Evolutionary conservation across 2,113 vertebrate genomes (phyloP).

Genomic region (Poecile atricapillus): DNA sequence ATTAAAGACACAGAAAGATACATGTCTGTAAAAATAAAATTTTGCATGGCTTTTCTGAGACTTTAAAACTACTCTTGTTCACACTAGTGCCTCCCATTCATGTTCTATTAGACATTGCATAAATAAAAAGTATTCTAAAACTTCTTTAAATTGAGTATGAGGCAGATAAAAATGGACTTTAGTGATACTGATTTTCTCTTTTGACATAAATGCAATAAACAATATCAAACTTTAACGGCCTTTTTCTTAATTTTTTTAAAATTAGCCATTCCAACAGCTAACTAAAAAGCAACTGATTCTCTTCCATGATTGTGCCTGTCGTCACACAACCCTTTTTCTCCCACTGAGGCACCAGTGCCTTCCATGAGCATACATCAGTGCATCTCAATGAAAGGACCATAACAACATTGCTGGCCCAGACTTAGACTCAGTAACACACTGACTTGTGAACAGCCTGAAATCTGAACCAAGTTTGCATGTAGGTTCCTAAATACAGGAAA

Average conservation of each 20-base stretch:
- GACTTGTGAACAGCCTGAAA: neutral
- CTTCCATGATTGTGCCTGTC: neutral
- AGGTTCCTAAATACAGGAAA: neutral
- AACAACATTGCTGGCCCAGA: neutral
- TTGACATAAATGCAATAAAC: neutral
- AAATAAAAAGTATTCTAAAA: neutral
- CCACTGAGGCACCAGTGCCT: neutral
- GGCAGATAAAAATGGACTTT: neutral
- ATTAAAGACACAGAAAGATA: neutral
- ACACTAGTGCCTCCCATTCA: neutral
- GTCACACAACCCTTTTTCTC: neutral
- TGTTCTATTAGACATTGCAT: neutral
- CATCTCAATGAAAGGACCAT: neutral
- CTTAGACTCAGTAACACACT: neutral
- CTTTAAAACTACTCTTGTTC: neutral
- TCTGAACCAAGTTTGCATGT: neutral
- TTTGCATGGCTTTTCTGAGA: neutral
- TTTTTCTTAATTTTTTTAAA: neutral
- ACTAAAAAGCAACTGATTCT: neutral
- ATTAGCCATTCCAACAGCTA: neutral
- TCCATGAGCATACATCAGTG: neutral
- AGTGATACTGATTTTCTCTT: neutral
- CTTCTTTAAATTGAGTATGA: neutral
- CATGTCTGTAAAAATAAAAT: neutral
- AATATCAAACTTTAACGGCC: neutral